Evolutionary conservation across 2,888 invertebrate genomes (phyloP), one percentile per base, ranked within the genome.

Genomic region (Netelia virgata): DNA sequence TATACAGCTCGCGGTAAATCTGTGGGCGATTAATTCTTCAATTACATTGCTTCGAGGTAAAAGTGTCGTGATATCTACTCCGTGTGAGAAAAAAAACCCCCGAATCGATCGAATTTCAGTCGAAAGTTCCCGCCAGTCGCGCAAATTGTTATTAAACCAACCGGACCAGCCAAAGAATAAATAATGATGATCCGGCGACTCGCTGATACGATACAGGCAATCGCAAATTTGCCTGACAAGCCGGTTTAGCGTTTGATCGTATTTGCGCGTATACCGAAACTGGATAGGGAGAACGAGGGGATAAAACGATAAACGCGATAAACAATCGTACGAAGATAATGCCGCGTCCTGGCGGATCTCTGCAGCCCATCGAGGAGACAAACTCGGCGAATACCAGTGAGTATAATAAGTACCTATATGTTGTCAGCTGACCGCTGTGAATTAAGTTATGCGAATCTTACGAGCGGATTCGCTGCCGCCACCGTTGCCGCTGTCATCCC

Each of bases 331-430:
- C 61, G 66, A 43, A 70, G 69, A 89, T 76, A 86, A 92, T 92
- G 92, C 90, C 92, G 78, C 90, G 92, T 73, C 84, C 86, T 63
- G 76, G 84, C 75, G 86, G 85, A 89, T 86, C 87, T 14, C 88
- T 93, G 1, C 92, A 93, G 76, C 92, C 93, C 10, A 93, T 93
- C 74, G 91, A 92, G 88, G 92, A 93, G 87, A 90, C 90, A 6
- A 91, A 91, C 63, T 89, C 92, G 9, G 89, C 90, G 16, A 92
- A 91, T 74, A 89, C 90, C 16, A 88, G 92, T 92, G 73, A 90
- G 90, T 86, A n/a, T n/a, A n/a, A n/a, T n/a, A n/a, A n/a, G 18
- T 14, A 47, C 9, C 69, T 36, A 18, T 14, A 14, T 14, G 14
- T 14, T 28, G 47, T 14, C 47, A 47, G 11, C 11, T 47, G 14